These are phyloP conservation scores for Neolamprologus tretocephalus DNA, from an alignment of 2,113 vertebrate genomes.

Conservation along the genomic window DNA sequence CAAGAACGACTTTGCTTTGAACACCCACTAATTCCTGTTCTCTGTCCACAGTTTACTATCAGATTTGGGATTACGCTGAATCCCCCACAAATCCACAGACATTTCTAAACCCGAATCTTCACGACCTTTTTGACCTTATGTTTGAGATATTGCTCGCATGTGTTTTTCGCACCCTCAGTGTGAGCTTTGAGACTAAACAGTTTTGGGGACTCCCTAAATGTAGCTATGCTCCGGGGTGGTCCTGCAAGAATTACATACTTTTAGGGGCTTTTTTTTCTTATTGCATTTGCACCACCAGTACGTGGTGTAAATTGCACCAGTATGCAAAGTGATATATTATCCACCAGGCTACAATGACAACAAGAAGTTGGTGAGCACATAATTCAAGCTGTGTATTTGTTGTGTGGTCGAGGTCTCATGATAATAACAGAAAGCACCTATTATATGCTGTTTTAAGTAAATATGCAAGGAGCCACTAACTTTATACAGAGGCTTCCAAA, in stretches of 20 bases:
- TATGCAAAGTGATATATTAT: background rate
- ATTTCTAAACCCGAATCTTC: background rate
- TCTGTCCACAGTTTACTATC: background rate
- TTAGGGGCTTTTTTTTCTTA: background rate
- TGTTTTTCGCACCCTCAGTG: background rate
- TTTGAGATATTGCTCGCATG: slow-evolving; percentile 18
- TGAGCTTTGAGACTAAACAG: background rate
- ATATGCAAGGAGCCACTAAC: background rate
- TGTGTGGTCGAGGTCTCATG: background rate
- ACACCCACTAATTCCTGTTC: background rate
- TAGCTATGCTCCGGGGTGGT: background rate
- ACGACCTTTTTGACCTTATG: slow-evolving; percentile 11
- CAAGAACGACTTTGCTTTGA: background rate
- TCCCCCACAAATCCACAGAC: background rate
- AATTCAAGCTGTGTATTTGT: background rate
- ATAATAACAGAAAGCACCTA: background rate
- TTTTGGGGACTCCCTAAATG: background rate
- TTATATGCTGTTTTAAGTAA: background rate
- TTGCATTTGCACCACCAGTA: background rate
- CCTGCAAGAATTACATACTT: background rate
- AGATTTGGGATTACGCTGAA: background rate
- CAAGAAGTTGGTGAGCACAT: background rate
- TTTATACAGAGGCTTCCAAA: background rate
- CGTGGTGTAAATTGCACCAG: background rate
- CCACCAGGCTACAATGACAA: background rate